A percentile compares a stretch with the other conserved stretches of the same genome.
Conservation (phyloP, 2,113 vertebrate genomes). For the Archilochus colubris region DNA sequence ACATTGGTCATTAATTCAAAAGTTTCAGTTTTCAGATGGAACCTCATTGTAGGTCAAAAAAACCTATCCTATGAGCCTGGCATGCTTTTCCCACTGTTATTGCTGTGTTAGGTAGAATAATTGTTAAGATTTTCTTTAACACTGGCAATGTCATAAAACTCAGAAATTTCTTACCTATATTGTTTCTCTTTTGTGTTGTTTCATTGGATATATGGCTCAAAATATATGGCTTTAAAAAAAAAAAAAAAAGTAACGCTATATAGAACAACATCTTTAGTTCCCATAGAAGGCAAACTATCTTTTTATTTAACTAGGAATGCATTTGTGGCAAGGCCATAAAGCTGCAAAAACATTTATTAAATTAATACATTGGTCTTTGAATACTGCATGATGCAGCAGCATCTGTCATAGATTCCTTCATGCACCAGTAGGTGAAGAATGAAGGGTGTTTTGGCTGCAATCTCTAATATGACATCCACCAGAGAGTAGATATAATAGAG, state of each 20-base stretch:
- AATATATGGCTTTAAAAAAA: neutral
- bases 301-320: neutral
- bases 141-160: neutral
- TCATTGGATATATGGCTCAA: neutral
- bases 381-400: neutral
- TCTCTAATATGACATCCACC: neutral
- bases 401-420: slow-evolving; percentile 38
- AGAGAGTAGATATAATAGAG: neutral
- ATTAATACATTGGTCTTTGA: slow-evolving; percentile 36
- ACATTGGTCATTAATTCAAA: neutral
- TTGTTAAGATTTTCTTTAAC: neutral
- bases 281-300: neutral
- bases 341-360: neutral
- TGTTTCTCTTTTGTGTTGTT: neutral
- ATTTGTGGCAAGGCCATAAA: neutral
- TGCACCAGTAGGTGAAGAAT: slow-evolving; percentile 30
- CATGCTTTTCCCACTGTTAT: neutral
- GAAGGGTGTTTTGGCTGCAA: neutral
- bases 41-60: neutral
- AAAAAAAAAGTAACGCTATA: neutral
- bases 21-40: neutral
- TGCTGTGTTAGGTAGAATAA: accelerated
- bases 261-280: neutral
- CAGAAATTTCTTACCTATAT: neutral
- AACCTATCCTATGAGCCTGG: neutral